Evolutionary conservation across 1,140 invertebrate species (phyloP).

Genomic region (Zaprionus africanus): DNA sequence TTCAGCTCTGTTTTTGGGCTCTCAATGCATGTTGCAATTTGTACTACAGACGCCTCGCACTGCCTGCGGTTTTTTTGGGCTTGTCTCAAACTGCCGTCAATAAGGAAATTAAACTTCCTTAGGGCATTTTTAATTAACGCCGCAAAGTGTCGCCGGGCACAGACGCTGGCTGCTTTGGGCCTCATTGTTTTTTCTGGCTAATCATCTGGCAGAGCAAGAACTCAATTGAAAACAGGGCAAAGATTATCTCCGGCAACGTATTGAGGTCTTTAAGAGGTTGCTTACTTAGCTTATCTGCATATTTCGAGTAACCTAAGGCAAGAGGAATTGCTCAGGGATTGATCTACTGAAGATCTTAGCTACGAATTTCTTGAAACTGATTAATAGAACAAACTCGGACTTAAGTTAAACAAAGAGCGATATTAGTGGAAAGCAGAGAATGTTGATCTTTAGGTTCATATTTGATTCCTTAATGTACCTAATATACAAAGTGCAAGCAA

Average conservation of each 20-base stretch:
- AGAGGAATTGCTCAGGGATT: too few species aligned
- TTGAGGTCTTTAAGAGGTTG: not conserved
- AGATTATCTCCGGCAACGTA: not conserved
- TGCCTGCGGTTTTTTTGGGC: not conserved
- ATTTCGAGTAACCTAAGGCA: too few species aligned
- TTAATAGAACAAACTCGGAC: too few species aligned
- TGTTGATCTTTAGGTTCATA: too few species aligned
- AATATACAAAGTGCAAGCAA: too few species aligned
- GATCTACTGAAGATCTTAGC: too few species aligned
- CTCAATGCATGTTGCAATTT: constrained; percentile 36
- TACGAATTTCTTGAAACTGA: too few species aligned
- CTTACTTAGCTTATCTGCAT: not conserved
- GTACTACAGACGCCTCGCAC: not conserved
- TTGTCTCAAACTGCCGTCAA: not conserved
- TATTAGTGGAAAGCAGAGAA: too few species aligned
- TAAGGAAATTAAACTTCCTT: constrained; percentile 21
- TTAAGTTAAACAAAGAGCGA: too few species aligned
- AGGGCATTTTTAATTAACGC: constrained; percentile 16
- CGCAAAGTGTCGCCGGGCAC: not conserved
- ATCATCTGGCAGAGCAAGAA: not conserved
- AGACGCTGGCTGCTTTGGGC: not conserved
- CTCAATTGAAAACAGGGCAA: not conserved
- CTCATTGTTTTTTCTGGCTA: not conserved
- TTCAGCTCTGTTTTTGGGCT: constrained; percentile 1
- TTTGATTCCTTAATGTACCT: too few species aligned